phyloP scores from a whole-genome alignment of 2,797 vertebrate genomes.

The Cirrhinus molitorella region DNA sequence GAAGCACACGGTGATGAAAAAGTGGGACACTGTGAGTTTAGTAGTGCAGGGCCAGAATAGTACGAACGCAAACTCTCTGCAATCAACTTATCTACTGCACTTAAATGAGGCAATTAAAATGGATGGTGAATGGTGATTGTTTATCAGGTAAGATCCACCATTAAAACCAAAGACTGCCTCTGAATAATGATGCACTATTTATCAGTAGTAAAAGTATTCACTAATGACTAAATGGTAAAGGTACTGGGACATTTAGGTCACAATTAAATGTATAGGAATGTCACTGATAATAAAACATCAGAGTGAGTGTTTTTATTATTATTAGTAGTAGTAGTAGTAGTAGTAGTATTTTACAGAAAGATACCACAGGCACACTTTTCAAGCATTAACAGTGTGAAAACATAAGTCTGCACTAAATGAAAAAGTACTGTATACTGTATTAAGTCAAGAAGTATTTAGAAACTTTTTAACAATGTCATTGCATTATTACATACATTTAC shows the following conservation, averaged over 20 bases:
- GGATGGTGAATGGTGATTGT: not conserved
- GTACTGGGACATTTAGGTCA: not conserved
- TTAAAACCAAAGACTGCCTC: not conserved
- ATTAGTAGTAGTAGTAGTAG: too few species aligned
- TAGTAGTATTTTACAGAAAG: not conserved
- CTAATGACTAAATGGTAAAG: not conserved
- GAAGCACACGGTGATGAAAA: slow-evolving; percentile 42
- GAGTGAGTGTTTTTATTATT: too few species aligned
- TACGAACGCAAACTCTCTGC: slow-evolving; percentile 67
- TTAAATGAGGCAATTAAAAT: slow-evolving; percentile 63
- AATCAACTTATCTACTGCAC: slow-evolving; percentile 62
- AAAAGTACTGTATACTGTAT: too few species aligned
- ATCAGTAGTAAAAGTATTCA: not conserved
- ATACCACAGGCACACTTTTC: not conserved
- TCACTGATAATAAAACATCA: not conserved
- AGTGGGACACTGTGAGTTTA: slow-evolving; percentile 50
- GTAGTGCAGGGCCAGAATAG: slow-evolving; percentile 71
- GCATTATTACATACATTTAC: too few species aligned
- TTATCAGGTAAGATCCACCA: not conserved
- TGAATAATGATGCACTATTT: not conserved
- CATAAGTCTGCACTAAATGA: not conserved
- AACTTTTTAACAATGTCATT: too few species aligned
- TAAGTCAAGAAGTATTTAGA: too few species aligned
- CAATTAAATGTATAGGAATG: not conserved
- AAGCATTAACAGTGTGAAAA: not conserved